A percentile compares a stretch with the other conserved stretches of the same genome.
Conservation (phyloP, 2,797 vertebrate genomes). For the Sparus aurata region DNA sequence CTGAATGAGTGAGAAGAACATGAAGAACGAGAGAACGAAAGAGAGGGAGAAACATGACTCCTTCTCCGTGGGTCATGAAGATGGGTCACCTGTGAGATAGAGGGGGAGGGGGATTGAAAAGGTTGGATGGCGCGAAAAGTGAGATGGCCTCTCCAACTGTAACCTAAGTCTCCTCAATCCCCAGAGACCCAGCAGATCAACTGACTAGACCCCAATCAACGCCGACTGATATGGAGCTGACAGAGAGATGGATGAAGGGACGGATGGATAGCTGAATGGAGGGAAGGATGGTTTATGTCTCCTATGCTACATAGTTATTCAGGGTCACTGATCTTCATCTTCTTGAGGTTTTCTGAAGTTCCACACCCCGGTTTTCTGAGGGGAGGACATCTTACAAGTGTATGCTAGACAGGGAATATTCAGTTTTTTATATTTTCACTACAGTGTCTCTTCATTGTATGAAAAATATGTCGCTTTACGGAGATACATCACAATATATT, state of each 20-base stretch:
- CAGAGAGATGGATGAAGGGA: slow-evolving; percentile 58
- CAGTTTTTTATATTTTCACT: background rate
- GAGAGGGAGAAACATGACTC: slow-evolving; percentile 77
- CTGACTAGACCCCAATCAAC: slow-evolving; percentile 85
- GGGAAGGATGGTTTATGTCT: slow-evolving; percentile 27
- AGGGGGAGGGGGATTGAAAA: slow-evolving; percentile 77
- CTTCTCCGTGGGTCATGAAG: slow-evolving; percentile 75
- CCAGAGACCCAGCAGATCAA: slow-evolving; percentile 77
- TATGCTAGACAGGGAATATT: background rate
- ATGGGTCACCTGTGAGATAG: slow-evolving; percentile 82
- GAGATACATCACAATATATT: background rate
- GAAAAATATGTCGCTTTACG: background rate
- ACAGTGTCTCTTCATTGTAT: background rate
- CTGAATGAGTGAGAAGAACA: slow-evolving; percentile 16
- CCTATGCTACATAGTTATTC: slow-evolving; percentile 25
- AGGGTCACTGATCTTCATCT: slow-evolving; percentile 8
- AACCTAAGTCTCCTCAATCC: slow-evolving; percentile 82
- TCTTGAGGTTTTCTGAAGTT: slow-evolving; percentile 18
- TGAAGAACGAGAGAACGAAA: slow-evolving; percentile 40
- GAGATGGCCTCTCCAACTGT: slow-evolving; percentile 84
- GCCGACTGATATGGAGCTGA: slow-evolving; percentile 64
- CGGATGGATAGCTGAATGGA: slow-evolving; percentile 2
- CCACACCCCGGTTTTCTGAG: too few relatives aligned
- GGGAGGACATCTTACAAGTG: background rate
- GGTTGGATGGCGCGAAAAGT: slow-evolving; percentile 82